A percentile compares a stretch with the other conserved stretches of the same genome.
Evolutionary conservation across 2,113 vertebrate species (phyloP).

Genomic region (Natator depressus): DNA sequence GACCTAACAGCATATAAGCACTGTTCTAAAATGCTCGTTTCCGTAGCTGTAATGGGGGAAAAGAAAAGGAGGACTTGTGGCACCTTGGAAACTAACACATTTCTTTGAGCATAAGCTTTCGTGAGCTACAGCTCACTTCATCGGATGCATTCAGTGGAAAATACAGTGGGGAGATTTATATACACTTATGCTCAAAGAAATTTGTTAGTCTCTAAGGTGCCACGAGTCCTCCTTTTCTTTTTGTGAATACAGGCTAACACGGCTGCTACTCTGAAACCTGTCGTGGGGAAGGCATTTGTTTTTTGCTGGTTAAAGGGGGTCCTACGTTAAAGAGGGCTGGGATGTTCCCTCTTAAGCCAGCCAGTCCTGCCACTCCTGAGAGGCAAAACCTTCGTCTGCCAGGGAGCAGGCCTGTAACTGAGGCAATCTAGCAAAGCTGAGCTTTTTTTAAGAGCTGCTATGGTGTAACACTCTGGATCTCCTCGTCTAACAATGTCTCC

Average conservation of each 20-base stretch:
- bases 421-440: neutral
- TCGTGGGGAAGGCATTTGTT: neutral
- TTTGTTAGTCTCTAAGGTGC: no score
- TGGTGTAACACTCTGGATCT: neutral
- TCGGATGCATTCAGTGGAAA: no score
- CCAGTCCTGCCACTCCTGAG: conserved; percentile 1
- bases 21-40: neutral
- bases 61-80: no score
- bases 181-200: no score
- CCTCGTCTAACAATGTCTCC: neutral
- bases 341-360: conserved; percentile 23
- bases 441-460: neutral
- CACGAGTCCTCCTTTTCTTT: no score
- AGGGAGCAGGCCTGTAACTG: neutral
- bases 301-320: neutral
- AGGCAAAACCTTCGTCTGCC: neutral
- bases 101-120: no score
- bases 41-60: neutral
- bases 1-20: neutral
- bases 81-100: no score
- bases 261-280: no score
- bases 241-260: no score
- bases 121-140: no score
- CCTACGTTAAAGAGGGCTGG: neutral
- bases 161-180: no score